A percentile compares a stretch with the other conserved stretches of the same genome.
phyloP scores from a whole-genome alignment of 2,888 invertebrate genomes.

The Ceratothoa steindachneri region DNA sequence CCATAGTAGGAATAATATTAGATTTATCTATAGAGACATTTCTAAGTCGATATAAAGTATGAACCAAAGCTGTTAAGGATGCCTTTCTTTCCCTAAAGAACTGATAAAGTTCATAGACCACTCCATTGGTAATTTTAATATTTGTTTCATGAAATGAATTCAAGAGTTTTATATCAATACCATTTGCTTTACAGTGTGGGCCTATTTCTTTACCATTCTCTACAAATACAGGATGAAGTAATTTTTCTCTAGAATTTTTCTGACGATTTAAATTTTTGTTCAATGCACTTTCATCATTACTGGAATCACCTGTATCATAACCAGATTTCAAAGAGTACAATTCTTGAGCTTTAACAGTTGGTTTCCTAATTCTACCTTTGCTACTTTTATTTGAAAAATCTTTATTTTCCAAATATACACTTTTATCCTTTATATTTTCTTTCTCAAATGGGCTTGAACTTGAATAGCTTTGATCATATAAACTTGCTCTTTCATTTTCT shows the following conservation, averaged over 20 bases:
- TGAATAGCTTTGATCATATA: not conserved
- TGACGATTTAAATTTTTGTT: not conserved
- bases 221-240: slow-evolving; percentile 21
- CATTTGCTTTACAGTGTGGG: slow-evolving; percentile 19
- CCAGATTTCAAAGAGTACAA: not conserved
- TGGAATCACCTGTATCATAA: not conserved
- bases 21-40: slow-evolving; percentile 7
- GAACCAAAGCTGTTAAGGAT: slow-evolving; percentile 30
- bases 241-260: not conserved
- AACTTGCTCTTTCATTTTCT: not conserved
- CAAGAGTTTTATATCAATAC: slow-evolving; percentile 26
- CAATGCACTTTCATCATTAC: not conserved
- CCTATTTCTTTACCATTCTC: slow-evolving; percentile 31
- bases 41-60: slow-evolving; percentile 25
- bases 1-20: slow-evolving; percentile 17
- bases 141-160: slow-evolving; percentile 17
- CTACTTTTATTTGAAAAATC: not conserved
- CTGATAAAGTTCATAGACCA: slow-evolving; percentile 31
- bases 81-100: slow-evolving; percentile 30
- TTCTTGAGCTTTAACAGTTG: slow-evolving; percentile 2
- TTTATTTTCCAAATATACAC: not conserved
- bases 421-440: not conserved
- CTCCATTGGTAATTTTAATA: slow-evolving; percentile 26
- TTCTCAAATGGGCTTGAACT: not conserved
- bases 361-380: not conserved